Base-by-base conservation (phyloP, 2,797 vertebrate genomes). In the Sebastes steindachneri region DNA sequence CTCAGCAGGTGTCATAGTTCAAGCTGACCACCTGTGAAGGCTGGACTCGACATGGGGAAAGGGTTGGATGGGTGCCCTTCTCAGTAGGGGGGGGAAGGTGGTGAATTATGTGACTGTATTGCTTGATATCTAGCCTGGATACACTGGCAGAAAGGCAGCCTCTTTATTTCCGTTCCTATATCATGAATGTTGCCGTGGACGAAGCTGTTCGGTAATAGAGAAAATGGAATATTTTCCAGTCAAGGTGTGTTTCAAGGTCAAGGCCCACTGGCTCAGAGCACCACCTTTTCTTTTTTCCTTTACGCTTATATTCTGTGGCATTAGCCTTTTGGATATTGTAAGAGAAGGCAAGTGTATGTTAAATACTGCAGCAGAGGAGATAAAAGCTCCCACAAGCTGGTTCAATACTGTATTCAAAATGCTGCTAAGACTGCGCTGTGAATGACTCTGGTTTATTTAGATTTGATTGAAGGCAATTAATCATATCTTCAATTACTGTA, bases 391-490 rank as follows among this genome's bases (percentile, higher is more conserved):
- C 68, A 79, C 37, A n/a, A 54, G 45, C 70, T 53, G 63, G 54
- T 70, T 84, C 60, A 76, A 72, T 64, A 9, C 77, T 66, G 59
- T 68, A 76, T 83, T 91, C 75, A 83, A 76, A 59, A 45, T 31
- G 64, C 51, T 68, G 73, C 74, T 59, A 35, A 69, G 55, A 72
- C 54, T 68, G 10, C 21, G 21, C 75, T 21, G 62, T 33, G 37
- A 72, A 35, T 48, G 78, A 79, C 85, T 21, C 85, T 84, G 59
- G 60, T 86, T 69, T 82, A 78, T 84, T 86, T 79, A 79, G 75
- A 87, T 83, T 74, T 79, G 77, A 82, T 86, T 86, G 85, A 89
- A 85, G 54, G 75, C 57, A 81, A 77, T 89, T 89, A 78, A 86
- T 87, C 67, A 85, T 23, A 25, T 85, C 75, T 74, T 84, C 58